Evolutionary conservation across 2,797 vertebrate species (phyloP), one percentile per base, ranked within the genome.

Genomic region (Lepilemur septentrionalis): DNA sequence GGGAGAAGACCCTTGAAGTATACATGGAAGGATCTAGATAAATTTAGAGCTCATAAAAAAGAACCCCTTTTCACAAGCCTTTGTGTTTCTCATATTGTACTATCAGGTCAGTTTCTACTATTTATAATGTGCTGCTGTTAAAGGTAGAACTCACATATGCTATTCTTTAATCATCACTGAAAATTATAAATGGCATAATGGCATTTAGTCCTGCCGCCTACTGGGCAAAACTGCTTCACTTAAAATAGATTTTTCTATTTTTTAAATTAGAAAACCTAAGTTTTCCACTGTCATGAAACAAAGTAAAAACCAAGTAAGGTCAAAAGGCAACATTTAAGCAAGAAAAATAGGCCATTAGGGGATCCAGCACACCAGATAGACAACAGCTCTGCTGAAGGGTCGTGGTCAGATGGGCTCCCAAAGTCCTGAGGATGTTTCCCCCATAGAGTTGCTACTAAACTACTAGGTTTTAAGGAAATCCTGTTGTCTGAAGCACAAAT

Each of bases 181-280:
- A 89, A 85, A 84, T 90, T 88, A 88, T 82, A 96, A 93, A 96
- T 23, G 82, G 95, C 57, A 89, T 79, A 79, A 84, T 87, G 89
- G 93, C 93, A 95, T 96, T 97, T 89, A 93, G 73, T 89, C 84
- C 75, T 3, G 93, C 80, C 28, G 2, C 93, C 95, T 87, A 92
- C 93, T 63, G 38, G 72, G 61, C 43, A 91, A 88, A 96, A 96
- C 83, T 25, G 61, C 76, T 87, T 89, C 67, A 72, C 78, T 93
- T 78, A 88, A 72, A 94, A 88, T 82, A 88, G 73, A 61, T 35
- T 78, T 84, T 91, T 82, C 41, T 92, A 48, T 17, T 73, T 46
- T 73, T 81, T 72, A 1, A 59, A 80, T 75, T 67, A 35, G 22
- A 89, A 96, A 96, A 80, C 46, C 50, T 20, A 76, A 83, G 79